Evolutionary conservation across 1,140 invertebrate genomes (phyloP).

Genomic region (Phymastichus coffea): DNA sequence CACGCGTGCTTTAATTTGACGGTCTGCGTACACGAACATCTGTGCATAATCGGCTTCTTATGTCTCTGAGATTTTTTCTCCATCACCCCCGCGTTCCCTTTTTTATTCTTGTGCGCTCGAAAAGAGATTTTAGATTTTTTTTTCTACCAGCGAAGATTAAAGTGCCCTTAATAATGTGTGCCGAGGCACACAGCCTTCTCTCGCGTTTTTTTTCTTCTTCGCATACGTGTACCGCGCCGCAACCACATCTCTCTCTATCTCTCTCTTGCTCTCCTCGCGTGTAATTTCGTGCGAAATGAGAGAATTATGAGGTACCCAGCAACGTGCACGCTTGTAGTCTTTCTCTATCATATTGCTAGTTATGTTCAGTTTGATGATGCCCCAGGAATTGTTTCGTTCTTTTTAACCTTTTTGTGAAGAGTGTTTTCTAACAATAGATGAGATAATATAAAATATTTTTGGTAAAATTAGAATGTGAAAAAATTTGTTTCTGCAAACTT

Average conservation of each 20-base stretch:
- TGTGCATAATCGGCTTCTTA: background rate
- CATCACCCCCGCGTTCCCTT: background rate
- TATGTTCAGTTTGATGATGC: background rate
- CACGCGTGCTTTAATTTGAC: constrained; percentile 3
- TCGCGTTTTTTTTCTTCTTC: background rate
- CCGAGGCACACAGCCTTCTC: background rate
- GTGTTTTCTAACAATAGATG: no score
- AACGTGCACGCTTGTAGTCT: no score
- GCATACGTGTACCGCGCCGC: background rate
- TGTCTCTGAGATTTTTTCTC: background rate
- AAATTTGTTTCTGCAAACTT: no score
- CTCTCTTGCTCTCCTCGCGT: background rate
- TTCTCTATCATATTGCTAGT: background rate
- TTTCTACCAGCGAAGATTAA: background rate
- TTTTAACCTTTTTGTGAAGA: no score
- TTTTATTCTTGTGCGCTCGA: background rate
- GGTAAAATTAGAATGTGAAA: no score
- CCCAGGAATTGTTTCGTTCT: background rate
- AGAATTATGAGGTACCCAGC: background rate
- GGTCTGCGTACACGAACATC: background rate
- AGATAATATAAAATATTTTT: no score
- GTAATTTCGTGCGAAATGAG: background rate
- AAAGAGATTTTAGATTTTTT: no score
- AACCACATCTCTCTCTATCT: background rate
- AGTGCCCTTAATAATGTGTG: background rate